Evolutionary conservation across 1,140 invertebrate species (phyloP), one percentile per base, ranked within the genome.

Genomic region (Mycetomoellerius zeteki): DNA sequence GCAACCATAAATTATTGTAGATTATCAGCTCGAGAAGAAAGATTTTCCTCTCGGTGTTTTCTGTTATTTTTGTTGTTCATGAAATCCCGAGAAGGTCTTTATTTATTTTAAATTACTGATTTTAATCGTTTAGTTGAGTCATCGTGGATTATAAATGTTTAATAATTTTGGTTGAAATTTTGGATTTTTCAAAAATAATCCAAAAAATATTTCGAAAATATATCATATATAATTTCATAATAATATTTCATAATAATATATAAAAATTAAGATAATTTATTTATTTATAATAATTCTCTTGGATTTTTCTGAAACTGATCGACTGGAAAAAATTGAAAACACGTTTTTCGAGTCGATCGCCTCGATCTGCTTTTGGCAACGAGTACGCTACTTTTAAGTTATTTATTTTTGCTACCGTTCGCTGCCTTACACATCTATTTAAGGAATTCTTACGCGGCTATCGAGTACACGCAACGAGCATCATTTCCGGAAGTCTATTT

Each of bases 351-450:
- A 54, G 52, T n/a, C 16, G 50, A 71, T 27, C 33, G 60, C 75
- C 84, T 86, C 88, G 71, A 33, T 60, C 69, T 77, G 43, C n/a
- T 56, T 58, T 76, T 21, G 47, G 72, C 58, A 54, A 64, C 37
- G 73, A 65, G 30, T 37, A 52, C 24, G 37, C 5, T 85, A 52
- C 47, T 1, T 56, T 85, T 77, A 77, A 90, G 73, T 78, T 86
- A 89, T 87, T 90, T 89, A 90, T 89, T n/a, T 86, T 54, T 50
- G 30, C 69, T 71, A 50, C 33, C 52, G 33, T 72, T 43, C 64
- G 81, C 50, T 77, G 62, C 75, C 76, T 71, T 86, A 52, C 43
- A 56, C 24, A 58, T 76, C 33, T 54, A 72, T 62, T 58, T 54
- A 58, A 52, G 37, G 50, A 50, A 43, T 37, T 76, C 43, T 67